A percentile compares a stretch with the other conserved stretches of the same genome.
Evolutionary conservation across 2,113 vertebrate species (phyloP).

Genomic region (Lontra canadensis): DNA sequence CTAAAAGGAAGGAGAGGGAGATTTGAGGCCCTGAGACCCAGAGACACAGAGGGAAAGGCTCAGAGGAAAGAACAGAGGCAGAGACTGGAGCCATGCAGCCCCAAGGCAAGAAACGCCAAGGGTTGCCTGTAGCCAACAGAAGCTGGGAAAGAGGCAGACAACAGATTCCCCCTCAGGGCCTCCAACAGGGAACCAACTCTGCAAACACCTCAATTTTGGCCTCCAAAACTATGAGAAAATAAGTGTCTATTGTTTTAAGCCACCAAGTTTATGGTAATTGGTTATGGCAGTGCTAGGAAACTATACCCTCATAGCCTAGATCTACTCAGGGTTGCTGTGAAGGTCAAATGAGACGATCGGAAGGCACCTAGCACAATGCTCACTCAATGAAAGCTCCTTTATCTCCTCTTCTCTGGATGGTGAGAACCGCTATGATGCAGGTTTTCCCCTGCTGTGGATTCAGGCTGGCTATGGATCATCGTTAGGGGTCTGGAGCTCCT

Average conservation of each 20-base stretch:
- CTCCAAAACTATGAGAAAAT: background rate
- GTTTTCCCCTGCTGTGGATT: background rate
- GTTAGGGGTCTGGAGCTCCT: background rate
- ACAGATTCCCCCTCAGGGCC: background rate
- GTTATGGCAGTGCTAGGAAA: background rate
- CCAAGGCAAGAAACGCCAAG: background rate
- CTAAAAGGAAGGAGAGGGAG: background rate
- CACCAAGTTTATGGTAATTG: background rate
- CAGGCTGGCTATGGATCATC: background rate
- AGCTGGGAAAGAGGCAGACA: background rate
- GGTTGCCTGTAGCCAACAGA: background rate
- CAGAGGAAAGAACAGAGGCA: background rate
- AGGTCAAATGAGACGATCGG: background rate
- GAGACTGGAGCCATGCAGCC: background rate
- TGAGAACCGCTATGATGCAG: background rate
- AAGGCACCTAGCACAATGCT: background rate
- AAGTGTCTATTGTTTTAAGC: background rate
- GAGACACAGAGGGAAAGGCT: background rate
- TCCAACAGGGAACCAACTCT: background rate
- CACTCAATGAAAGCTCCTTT: background rate
- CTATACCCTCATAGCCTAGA: background rate
- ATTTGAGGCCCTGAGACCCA: background rate
- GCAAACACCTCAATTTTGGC: background rate
- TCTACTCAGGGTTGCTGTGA: background rate
- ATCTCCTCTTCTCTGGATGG: background rate